Conservation (phyloP, 2,888 invertebrate species). For the Saturnia japonica region DNA sequence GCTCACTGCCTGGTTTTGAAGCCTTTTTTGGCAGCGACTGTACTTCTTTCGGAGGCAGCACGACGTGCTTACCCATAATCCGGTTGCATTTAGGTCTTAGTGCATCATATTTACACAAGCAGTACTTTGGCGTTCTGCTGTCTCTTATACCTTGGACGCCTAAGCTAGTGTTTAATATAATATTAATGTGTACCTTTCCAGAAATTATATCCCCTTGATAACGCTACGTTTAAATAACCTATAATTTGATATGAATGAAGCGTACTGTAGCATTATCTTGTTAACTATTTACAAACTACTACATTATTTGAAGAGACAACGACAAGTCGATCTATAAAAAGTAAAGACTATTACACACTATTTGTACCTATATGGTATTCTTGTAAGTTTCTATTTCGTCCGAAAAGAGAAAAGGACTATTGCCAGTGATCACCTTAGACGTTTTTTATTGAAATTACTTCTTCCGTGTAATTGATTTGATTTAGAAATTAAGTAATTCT, state of each 20-base stretch:
- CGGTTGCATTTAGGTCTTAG: too few species aligned
- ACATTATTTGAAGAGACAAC: constrained; percentile 32
- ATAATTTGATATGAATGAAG: constrained; percentile 28
- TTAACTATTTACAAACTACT: constrained; percentile 36
- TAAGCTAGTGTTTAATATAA: background rate
- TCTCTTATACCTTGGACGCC: too few species aligned
- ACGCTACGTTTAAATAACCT: constrained; percentile 20
- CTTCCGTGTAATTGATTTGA: background rate
- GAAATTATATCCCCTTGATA: constrained; percentile 15
- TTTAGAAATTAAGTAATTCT: background rate
- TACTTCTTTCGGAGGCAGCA: too few species aligned
- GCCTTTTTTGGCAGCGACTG: too few species aligned
- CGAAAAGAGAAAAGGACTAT: background rate
- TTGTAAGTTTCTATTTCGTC: background rate
- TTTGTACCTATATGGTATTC: background rate
- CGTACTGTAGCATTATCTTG: constrained; percentile 29
- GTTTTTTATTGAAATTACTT: background rate
- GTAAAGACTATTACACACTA: constrained; percentile 23
- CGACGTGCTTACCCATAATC: too few species aligned
- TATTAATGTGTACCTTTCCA: background rate
- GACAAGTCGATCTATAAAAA: background rate
- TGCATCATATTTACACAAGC: too few species aligned
- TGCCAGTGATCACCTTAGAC: background rate
- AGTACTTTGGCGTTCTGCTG: too few species aligned
- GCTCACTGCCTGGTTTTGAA: too few species aligned